A percentile compares a stretch with the other conserved stretches of the same genome.
Evolutionary conservation across 2,797 vertebrate species (phyloP).

Genomic region (Acrocephalus scirpaceus): DNA sequence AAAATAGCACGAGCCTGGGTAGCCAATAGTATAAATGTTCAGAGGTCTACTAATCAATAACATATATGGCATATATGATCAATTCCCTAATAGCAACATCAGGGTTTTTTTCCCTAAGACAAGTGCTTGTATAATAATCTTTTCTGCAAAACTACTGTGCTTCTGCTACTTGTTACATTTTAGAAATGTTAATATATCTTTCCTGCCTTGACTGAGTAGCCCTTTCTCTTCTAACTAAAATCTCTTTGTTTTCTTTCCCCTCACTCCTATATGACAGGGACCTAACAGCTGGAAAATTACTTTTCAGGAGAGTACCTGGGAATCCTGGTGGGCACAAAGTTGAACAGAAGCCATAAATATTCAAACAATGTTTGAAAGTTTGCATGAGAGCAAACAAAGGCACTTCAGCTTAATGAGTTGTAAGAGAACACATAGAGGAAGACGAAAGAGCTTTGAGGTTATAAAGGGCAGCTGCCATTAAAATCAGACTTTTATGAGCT

Average conservation of each 20-base stretch:
- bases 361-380: neutral
- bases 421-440: neutral
- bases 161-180: neutral
- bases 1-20: neutral
- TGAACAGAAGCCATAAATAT: neutral
- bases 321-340: neutral
- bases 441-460: neutral
- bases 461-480: neutral
- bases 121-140: neutral
- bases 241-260: neutral
- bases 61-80: neutral
- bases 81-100: neutral
- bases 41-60: neutral
- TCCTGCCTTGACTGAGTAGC: neutral
- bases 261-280: no score
- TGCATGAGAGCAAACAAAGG: neutral
- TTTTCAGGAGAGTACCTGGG: neutral
- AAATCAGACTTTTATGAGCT: neutral
- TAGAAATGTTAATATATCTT: neutral
- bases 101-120: neutral
- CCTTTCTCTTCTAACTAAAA: neutral
- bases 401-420: neutral
- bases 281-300: neutral
- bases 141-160: neutral
- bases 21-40: neutral